These are phyloP conservation scores for Caradrina kadenii DNA, from an alignment of 2,888 invertebrate genomes.

Conservation along the genomic window DNA sequence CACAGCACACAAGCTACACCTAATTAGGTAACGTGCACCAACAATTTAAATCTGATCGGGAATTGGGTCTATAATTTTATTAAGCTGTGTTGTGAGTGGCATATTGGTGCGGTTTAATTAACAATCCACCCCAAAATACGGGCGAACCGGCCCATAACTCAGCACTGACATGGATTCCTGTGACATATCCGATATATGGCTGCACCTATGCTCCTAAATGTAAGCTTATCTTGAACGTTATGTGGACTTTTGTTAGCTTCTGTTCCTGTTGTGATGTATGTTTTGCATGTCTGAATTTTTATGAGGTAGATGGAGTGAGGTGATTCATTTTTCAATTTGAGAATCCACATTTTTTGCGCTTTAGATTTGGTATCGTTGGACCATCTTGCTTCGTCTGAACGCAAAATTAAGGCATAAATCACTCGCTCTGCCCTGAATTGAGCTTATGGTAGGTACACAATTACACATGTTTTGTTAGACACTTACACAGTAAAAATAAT, in stretches of 20 bases:
- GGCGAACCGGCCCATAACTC: conserved; percentile 70
- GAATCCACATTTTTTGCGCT: no score
- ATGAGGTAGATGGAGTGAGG: background rate
- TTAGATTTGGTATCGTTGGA: no score
- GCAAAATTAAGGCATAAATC: no score
- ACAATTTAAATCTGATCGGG: conserved; percentile 71
- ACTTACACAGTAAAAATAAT: no score
- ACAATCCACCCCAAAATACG: conserved; percentile 75
- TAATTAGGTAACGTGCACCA: conserved; percentile 60
- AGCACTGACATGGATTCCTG: conserved; percentile 70
- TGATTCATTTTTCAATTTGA: conserved; percentile 16
- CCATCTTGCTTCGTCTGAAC: no score
- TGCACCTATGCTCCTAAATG: conserved; percentile 57
- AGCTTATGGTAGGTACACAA: no score
- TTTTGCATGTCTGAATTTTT: conserved; percentile 2
- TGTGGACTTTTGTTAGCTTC: conserved; percentile 46
- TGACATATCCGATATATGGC: conserved; percentile 67
- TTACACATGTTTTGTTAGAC: no score
- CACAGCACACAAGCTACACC: conserved; percentile 25
- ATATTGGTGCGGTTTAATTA: conserved; percentile 83
- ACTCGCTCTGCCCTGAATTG: no score
- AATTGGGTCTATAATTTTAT: conserved; percentile 77
- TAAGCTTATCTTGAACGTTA: conserved; percentile 51
- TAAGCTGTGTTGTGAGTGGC: conserved; percentile 76
- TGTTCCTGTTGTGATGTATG: conserved; percentile 30